A percentile compares a stretch with the other conserved stretches of the same genome.
Evolutionary conservation across 2,113 vertebrate species (phyloP).

Genomic region (Puffinus mauretanicus): DNA sequence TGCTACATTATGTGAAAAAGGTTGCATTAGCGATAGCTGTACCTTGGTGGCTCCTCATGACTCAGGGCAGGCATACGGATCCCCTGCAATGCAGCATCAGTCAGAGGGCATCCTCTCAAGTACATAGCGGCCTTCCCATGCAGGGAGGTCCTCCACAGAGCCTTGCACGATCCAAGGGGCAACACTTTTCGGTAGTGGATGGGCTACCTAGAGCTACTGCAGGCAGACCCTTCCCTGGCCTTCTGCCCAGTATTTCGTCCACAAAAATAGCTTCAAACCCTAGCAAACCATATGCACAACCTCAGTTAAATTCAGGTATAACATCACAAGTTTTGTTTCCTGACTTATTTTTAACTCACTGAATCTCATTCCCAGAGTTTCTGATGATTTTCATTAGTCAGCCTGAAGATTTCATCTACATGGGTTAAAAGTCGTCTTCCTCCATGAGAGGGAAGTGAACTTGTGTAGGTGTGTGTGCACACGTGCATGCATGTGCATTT

Average conservation of each 20-base stretch:
- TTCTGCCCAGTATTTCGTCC: not conserved
- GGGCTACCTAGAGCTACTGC: not conserved
- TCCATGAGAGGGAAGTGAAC: not conserved
- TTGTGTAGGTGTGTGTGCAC: accelerated
- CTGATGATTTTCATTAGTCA: not conserved
- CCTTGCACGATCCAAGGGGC: not conserved
- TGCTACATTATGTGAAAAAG: not conserved
- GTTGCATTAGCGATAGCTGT: accelerated
- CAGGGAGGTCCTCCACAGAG: not conserved
- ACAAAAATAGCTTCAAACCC: not conserved
- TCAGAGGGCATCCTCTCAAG: not conserved
- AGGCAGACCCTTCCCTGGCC: not conserved
- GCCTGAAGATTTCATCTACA: not conserved
- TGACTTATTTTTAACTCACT: not conserved
- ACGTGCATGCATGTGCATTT: accelerated
- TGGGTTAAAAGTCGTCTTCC: not conserved
- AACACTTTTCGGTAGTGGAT: accelerated
- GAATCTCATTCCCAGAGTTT: not conserved
- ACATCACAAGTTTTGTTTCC: not conserved
- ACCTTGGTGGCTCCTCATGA: not conserved
- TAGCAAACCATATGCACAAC: not conserved
- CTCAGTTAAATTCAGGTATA: not conserved
- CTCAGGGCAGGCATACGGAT: not conserved
- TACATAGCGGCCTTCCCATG: accelerated
- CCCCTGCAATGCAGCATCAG: not conserved